Base-by-base conservation (phyloP, 2,888 invertebrate species). In the Drosophila colorata region DNA sequence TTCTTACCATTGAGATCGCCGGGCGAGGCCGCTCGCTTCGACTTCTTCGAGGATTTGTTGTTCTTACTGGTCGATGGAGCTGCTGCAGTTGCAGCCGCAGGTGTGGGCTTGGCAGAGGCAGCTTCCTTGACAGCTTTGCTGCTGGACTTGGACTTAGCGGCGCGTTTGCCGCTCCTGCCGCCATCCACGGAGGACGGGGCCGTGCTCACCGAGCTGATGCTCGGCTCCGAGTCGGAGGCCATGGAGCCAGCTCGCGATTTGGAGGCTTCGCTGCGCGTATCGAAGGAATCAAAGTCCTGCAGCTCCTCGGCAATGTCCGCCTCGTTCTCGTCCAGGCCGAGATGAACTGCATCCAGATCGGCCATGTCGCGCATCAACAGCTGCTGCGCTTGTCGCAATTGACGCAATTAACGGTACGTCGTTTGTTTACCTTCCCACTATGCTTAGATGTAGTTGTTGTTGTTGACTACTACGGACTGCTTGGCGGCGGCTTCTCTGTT, bases 261-360 rank as follows among this genome's bases (percentile, higher is more conserved):
- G 52, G 97, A 97, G 31, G 97, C 97, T 93, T 98, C 98, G 92
- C 98, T 98, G 11, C 96, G 94, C 2, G 96, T 97, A 91, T 97
- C 97, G 89, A 96, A 97, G 6, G 91, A 90, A 69, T 92, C 92
- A 87, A 96, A 96, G 91, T 96, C 94, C 91, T 96, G 96, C 71
- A 96, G 93, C 90, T 96, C 96, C 90, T 96, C 96, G 46, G 95
- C 95, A 91, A 96, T 96, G 91, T 96, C 96, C 59, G 94, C 94
- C 91, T 94, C 94, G 69, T 94, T 94, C 92, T 94, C 94, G 87
- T 94, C 94, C 89, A 95, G 93, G 81, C 94, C 94, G 91, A 95
- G 93, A 92, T 94, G 94, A 81, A 94, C 94, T 89, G 94, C 94
- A 92, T 94, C 94, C 80, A 92, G 82, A 83, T 92, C 92, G 78